phyloP scores from a whole-genome alignment of 2,888 invertebrate genomes.

The Anticlea derivata region DNA sequence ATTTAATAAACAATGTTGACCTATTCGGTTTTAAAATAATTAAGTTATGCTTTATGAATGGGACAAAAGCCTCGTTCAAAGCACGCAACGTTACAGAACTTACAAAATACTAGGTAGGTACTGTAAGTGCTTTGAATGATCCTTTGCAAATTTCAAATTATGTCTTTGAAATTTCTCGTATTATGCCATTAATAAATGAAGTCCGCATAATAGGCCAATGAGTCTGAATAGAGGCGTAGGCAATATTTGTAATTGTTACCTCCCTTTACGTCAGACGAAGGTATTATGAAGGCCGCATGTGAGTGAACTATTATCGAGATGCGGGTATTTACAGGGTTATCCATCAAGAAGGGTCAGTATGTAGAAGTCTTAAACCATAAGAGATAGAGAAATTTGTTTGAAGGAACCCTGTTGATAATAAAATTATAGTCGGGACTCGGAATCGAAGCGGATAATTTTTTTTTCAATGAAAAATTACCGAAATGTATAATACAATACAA shows the following conservation, averaged over 20 bases:
- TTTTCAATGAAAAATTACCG: no score
- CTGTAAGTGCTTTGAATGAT: slow-evolving; percentile 37
- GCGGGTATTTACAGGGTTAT: no score
- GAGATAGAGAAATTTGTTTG: no score
- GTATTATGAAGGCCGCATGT: no score
- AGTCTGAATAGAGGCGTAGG: slow-evolving; percentile 37
- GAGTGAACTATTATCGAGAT: no score
- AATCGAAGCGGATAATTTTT: no score
- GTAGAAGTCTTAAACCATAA: no score
- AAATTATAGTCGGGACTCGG: no score
- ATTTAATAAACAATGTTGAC: slow-evolving; percentile 23
- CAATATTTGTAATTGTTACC: slow-evolving; percentile 37
- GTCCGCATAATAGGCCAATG: slow-evolving; percentile 38
- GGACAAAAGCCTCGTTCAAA: slow-evolving; percentile 19
- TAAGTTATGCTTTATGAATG: slow-evolving; percentile 22
- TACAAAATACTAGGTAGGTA: slow-evolving; percentile 34
- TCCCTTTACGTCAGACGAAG: slow-evolving; percentile 30
- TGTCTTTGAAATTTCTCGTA: slow-evolving; percentile 46
- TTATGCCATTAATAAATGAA: slow-evolving; percentile 56
- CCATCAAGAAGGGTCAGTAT: no score
- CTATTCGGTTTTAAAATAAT: slow-evolving; percentile 22
- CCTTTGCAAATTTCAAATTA: slow-evolving; percentile 47
- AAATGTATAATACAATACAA: no score
- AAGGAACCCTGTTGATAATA: no score
- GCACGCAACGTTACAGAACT: slow-evolving; percentile 37